Evolutionary conservation across 2,888 invertebrate genomes (phyloP).

Genomic region (Mallateleia sp.): DNA sequence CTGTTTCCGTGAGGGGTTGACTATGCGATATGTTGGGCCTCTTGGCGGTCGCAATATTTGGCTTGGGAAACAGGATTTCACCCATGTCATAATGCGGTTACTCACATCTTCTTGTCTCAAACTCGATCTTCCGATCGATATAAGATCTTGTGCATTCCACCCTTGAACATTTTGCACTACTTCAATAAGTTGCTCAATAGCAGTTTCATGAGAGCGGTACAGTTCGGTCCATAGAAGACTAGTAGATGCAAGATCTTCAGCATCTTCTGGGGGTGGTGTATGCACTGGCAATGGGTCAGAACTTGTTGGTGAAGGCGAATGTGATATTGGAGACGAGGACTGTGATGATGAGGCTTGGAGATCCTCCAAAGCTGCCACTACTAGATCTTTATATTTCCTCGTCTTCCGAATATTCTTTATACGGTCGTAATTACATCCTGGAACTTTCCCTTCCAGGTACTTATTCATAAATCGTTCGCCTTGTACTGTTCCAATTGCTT

Average conservation of each 20-base stretch:
- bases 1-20: neutral
- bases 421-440: slow-evolving; percentile 10
- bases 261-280: neutral
- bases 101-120: neutral
- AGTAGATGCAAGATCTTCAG: neutral
- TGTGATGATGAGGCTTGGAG: too few relatives aligned
- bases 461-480: slow-evolving; percentile 30
- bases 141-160: neutral
- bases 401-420: slow-evolving; percentile 17
- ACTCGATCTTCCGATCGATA: neutral
- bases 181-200: neutral
- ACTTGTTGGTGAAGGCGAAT: neutral
- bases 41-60: neutral
- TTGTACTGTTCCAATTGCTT: slow-evolving; percentile 6
- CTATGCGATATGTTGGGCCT: neutral
- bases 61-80: neutral
- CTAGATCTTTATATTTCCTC: slow-evolving; percentile 9
- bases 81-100: neutral
- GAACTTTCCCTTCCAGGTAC: neutral
- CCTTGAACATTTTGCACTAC: neutral
- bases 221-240: neutral
- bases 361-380: neutral
- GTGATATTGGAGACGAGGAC: too few relatives aligned
- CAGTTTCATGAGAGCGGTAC: neutral
- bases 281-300: neutral